Evolutionary conservation across 2,797 vertebrate genomes (phyloP).

Genomic region (Sebastolobus alascanus): DNA sequence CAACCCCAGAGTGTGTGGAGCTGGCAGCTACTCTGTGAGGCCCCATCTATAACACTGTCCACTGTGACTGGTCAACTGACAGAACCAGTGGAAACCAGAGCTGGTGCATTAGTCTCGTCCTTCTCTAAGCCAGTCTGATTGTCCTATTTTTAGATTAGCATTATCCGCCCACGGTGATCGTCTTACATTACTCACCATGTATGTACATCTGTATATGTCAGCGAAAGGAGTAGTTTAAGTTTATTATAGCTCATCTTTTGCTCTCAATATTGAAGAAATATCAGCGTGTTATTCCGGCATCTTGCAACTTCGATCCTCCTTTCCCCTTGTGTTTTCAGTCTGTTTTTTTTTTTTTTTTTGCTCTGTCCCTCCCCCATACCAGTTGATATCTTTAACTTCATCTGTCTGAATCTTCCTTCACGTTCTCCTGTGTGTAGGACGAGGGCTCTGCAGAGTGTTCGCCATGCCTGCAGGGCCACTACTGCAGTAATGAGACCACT

Average conservation of each 20-base stretch:
- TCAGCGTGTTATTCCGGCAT: constrained; percentile 29
- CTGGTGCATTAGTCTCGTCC: constrained; percentile 39
- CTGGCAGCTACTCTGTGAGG: constrained; percentile 93
- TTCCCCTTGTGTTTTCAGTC: constrained; percentile 33
- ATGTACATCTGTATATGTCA: constrained; percentile 63
- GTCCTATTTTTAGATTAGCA: constrained; percentile 64
- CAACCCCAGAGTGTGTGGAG: constrained; percentile 85
- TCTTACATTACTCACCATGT: constrained; percentile 64
- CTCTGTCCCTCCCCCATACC: constrained; percentile 65
- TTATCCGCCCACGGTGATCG: constrained; percentile 61
- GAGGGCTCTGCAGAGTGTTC: constrained; percentile 86
- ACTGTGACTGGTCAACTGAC: constrained; percentile 47
- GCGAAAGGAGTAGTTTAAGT: constrained; percentile 34
- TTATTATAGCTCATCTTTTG: constrained; percentile 30
- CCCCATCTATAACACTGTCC: constrained; percentile 53
- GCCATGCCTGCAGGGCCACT: constrained; percentile 89
- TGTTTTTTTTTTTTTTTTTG: constrained; percentile 15
- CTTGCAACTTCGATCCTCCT: constrained; percentile 38
- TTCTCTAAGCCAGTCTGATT: constrained; percentile 47
- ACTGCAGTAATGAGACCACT: constrained; percentile 89
- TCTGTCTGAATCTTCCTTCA: constrained; percentile 53
- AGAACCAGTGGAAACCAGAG: constrained; percentile 46
- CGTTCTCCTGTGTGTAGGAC: constrained; percentile 81
- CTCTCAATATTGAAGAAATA: constrained; percentile 15
- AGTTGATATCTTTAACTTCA: constrained; percentile 69